Conservation (phyloP, 2,113 vertebrate genomes). For the Osmerus eperlanus region DNA sequence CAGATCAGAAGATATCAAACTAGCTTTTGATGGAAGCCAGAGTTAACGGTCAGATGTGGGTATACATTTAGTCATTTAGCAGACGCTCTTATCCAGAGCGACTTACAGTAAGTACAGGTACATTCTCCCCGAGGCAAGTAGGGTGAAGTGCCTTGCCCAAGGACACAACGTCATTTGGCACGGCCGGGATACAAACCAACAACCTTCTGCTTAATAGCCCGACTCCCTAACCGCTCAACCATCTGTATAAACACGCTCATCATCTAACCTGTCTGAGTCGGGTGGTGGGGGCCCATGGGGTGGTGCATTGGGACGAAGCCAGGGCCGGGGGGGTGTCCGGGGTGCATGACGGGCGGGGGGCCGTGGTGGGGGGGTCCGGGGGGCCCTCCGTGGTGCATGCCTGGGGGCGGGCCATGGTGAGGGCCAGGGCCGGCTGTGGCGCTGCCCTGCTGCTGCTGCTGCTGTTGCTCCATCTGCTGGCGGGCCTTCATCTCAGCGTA, state of each 20-base stretch:
- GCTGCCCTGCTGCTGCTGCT: conserved; percentile 62
- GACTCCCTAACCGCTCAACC: too few relatives aligned
- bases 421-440: conserved; percentile 56
- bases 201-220: too few relatives aligned
- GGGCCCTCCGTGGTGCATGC: conserved; percentile 43
- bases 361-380: conserved; percentile 59
- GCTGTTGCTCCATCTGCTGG: conserved; percentile 96
- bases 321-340: conserved; percentile 78
- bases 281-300: conserved; percentile 87
- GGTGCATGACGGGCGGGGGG: conserved; percentile 76
- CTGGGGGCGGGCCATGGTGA: conserved; percentile 46
- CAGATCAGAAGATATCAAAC: not conserved
- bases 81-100: too few relatives aligned
- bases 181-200: too few relatives aligned
- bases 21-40: too few relatives aligned
- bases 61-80: too few relatives aligned
- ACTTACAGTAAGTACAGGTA: too few relatives aligned
- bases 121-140: too few relatives aligned
- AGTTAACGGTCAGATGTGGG: too few relatives aligned
- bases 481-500: conserved; percentile 91
- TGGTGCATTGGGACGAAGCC: conserved; percentile 90
- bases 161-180: too few relatives aligned
- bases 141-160: too few relatives aligned
- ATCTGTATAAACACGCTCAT: too few relatives aligned
- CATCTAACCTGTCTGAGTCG: conserved; percentile 80